phyloP scores from a whole-genome alignment of 2,888 invertebrate species.

The Calameuta idolon region DNA sequence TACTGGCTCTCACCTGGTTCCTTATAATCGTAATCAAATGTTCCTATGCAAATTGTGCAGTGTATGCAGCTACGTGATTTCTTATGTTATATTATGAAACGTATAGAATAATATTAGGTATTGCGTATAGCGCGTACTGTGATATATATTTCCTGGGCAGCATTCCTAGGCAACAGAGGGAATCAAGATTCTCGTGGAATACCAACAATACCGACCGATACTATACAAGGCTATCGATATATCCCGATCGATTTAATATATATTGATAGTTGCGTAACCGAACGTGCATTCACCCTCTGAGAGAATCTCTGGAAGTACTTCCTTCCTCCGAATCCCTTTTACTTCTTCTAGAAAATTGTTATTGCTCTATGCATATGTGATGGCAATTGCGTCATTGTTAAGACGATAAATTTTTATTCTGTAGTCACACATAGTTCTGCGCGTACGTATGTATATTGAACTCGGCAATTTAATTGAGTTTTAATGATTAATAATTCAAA shows the following conservation, averaged over 20 bases:
- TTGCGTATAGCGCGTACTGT: background rate
- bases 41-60: background rate
- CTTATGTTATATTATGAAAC: background rate
- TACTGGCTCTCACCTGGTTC: background rate
- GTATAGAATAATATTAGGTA: background rate
- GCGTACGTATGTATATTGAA: background rate
- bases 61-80: background rate
- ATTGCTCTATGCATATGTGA: background rate
- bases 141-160: conserved; percentile 14
- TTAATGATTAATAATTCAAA: background rate
- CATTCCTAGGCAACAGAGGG: conserved; percentile 14
- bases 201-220: conserved; percentile 26
- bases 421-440: background rate
- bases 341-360: background rate
- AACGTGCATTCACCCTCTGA: conserved; percentile 36
- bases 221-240: conserved; percentile 33
- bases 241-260: conserved; percentile 35
- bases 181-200: conserved; percentile 26
- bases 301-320: background rate
- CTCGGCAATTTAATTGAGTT: background rate
- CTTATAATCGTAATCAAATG: background rate
- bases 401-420: background rate
- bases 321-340: background rate
- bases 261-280: conserved; percentile 36
- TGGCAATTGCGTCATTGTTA: background rate